Conservation (phyloP, 2,113 vertebrate genomes). For the Platysteira castanea region DNA sequence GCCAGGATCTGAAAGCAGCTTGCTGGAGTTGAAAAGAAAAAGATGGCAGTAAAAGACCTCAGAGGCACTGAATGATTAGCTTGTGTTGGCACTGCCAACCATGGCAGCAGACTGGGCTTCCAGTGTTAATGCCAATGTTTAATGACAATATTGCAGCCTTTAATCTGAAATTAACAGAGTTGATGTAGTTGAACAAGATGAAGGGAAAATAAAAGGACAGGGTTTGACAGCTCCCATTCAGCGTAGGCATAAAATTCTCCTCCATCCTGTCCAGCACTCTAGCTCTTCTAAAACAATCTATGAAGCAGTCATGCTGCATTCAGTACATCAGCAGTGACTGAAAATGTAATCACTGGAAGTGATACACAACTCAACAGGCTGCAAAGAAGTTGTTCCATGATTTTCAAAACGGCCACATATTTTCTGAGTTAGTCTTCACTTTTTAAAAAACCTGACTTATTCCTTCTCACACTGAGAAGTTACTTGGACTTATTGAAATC, state of each 20-base stretch:
- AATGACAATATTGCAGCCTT: not conserved
- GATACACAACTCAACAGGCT: not conserved
- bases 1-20: not conserved
- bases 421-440: not conserved
- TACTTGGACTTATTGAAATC: not conserved
- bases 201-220: not conserved
- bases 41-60: not conserved
- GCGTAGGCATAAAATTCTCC: not conserved
- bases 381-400: not conserved
- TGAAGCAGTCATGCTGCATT: not conserved
- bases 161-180: constrained; percentile 1
- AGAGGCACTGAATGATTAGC: not conserved
- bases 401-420: not conserved
- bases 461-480: not conserved
- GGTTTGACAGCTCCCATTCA: not conserved
- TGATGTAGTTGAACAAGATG: not conserved
- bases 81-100: not conserved
- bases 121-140: constrained; percentile 15
- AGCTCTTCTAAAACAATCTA: not conserved
- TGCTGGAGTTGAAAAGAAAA: not conserved
- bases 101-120: not conserved
- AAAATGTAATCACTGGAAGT: not conserved
- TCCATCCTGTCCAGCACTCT: not conserved
- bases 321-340: not conserved
- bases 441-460: not conserved